Evolutionary conservation across 2,113 vertebrate genomes (phyloP), one percentile per base, ranked within the genome.

Genomic region (Otus sunia): DNA sequence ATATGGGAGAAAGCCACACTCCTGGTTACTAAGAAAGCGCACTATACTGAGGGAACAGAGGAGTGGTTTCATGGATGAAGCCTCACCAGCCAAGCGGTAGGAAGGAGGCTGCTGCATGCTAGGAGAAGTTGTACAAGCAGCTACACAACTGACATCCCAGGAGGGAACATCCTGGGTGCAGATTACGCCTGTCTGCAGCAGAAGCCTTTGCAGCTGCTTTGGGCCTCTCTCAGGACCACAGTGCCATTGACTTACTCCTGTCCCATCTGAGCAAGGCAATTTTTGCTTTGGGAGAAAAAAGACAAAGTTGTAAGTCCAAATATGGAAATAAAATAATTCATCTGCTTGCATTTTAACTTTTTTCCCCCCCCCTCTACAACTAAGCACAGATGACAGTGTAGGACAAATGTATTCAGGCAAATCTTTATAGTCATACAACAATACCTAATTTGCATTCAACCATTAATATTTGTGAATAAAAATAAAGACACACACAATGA

Each of bases 121-220:
- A 19, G 49, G 1, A 32, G 41, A 29, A 37, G 47, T 26, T 0
- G 4, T 19, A 43, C 12, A 0, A 41, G 45, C 21, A 59, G 62
- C 30, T 25, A 13, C 2, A 0, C 5, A 23, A 25, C 39, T 22
- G 22, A 55, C 0, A 1, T 6, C 10, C 58, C 21, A 21, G 47
- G n/a, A 55, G 30, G 45, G 49, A 56, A 56, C 32, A 39, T 72
- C 26, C 15, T 29, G 32, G 45, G 15, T 29, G 9, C n/a, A 21
- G n/a, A 37, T 41, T 43, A 66, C 30, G 45, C 19, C 30, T 15
- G 12, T 26, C 11, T 3, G 12, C 50, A 34, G 13, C 26, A 49
- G 27, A 50, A 66, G 20, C 23, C 25, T 52, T 34, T 32, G 30
- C 52, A 60, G n/a, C 25, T 36, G 34, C 63, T 71, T 52, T 2